Evolutionary conservation across 2,888 invertebrate species (phyloP).

Genomic region (Pristionchus exspectatus): DNA sequence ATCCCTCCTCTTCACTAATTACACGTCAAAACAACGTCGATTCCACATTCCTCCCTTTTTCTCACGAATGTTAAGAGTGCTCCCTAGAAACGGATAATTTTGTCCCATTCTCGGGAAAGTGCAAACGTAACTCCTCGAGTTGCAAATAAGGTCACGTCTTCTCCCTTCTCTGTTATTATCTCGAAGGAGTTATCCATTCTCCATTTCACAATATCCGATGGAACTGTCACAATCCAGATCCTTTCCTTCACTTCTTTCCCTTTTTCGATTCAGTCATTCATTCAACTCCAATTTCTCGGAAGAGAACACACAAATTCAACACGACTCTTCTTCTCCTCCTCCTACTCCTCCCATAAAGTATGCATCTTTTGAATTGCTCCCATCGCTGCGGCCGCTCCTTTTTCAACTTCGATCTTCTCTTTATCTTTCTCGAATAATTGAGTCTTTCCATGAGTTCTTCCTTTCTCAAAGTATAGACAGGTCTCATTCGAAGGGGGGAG

Average conservation of each 20-base stretch:
- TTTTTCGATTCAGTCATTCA: slow-evolving; percentile 10
- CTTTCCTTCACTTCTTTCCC: background rate
- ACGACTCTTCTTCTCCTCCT: background rate
- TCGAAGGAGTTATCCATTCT: background rate
- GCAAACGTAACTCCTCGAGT: background rate
- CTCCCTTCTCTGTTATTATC: background rate
- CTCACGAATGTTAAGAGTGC: background rate
- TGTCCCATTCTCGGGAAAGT: background rate
- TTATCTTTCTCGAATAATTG: background rate
- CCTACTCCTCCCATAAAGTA: background rate
- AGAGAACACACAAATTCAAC: slow-evolving; percentile 39
- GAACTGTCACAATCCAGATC: slow-evolving; percentile 36
- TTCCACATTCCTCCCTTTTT: background rate
- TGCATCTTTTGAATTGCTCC: slow-evolving; percentile 46
- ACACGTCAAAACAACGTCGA: slow-evolving; percentile 37
- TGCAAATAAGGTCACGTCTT: slow-evolving; percentile 1
- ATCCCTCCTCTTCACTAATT: slow-evolving; percentile 22
- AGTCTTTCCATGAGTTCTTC: background rate
- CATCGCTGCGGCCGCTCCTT: background rate
- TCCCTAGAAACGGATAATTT: background rate
- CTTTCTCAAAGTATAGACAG: background rate
- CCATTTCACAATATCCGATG: background rate
- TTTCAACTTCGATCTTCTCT: background rate
- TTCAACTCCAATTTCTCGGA: slow-evolving; percentile 35
- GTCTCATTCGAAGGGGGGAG: background rate